Evolutionary conservation across 1,140 invertebrate genomes (phyloP).

Genomic region (Brachionus asplanchnoidis): DNA sequence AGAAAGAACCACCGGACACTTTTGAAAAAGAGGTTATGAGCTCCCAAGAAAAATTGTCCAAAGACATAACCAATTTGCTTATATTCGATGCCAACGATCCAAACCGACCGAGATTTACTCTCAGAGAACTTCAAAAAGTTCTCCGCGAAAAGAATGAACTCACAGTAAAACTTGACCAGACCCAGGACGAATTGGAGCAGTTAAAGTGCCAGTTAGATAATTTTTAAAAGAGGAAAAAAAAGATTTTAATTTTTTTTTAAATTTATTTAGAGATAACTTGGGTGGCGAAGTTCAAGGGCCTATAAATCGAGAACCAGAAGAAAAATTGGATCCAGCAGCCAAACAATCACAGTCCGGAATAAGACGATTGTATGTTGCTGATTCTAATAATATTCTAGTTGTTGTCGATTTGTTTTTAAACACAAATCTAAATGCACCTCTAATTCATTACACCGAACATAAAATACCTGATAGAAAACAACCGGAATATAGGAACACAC

Average conservation of each 20-base stretch:
- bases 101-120: conserved; percentile 14
- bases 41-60: neutral
- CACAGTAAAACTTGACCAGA: conserved; percentile 15
- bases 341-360: conserved; percentile 75
- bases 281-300: conserved; percentile 74
- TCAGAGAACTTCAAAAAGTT: conserved; percentile 34
- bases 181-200: conserved; percentile 59
- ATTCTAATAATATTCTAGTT: conserved; percentile 25
- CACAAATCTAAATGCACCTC: neutral
- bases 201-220: conserved; percentile 61
- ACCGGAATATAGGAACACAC: neutral
- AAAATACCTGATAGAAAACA: neutral
- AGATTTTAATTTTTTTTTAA: neutral
- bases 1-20: conserved; percentile 40
- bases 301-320: conserved; percentile 86
- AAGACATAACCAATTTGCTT: conserved; percentile 18
- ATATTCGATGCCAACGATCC: conserved; percentile 36
- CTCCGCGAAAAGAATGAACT: conserved; percentile 39
- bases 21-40: neutral
- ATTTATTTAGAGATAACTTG: neutral
- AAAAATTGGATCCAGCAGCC: conserved; percentile 65
- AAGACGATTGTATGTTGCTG: conserved; percentile 78
- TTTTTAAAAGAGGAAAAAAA: neutral
- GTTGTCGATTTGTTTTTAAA: conserved; percentile 31
- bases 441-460: neutral